These are phyloP conservation scores for Shargacucullia verbasci DNA, from an alignment of 2,888 invertebrate species.

Conservation along the genomic window DNA sequence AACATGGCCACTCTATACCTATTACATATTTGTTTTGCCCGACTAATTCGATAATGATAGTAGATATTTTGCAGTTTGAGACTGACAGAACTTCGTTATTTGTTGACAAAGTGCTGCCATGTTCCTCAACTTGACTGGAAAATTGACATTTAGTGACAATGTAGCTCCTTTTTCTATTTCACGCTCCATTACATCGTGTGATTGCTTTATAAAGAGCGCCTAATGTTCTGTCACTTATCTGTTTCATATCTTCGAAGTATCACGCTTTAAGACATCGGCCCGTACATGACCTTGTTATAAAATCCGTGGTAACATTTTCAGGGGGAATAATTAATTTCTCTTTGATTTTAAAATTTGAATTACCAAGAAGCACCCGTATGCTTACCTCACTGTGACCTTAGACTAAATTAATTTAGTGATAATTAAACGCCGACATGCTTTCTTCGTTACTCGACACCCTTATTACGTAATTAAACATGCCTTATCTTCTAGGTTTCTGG, in stretches of 20 bases:
- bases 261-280: slow-evolving; percentile 2
- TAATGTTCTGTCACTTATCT: slow-evolving; percentile 20
- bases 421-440: slow-evolving; percentile 43
- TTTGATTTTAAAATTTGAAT: slow-evolving; percentile 20
- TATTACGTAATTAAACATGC: slow-evolving; percentile 40
- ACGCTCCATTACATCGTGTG: slow-evolving; percentile 57
- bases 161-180: slow-evolving; percentile 60
- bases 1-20: slow-evolving; percentile 35
- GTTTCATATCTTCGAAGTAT: not conserved
- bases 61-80: slow-evolving; percentile 20
- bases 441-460: slow-evolving; percentile 45
- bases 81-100: slow-evolving; percentile 38
- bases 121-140: slow-evolving; percentile 66
- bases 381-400: slow-evolving; percentile 21
- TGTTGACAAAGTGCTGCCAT: slow-evolving; percentile 47
- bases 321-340: slow-evolving; percentile 7
- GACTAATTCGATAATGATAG: slow-evolving; percentile 17
- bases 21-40: slow-evolving; percentile 32
- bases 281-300: not conserved
- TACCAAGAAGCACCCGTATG: slow-evolving; percentile 3
- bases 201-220: slow-evolving; percentile 53
- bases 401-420: slow-evolving; percentile 44
- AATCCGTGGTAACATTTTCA: slow-evolving; percentile 2
- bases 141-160: slow-evolving; percentile 67
- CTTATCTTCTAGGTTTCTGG: slow-evolving; percentile 7